Evolutionary conservation across 1,140 invertebrate genomes (phyloP), one percentile per base, ranked within the genome.

Genomic region (Riptortus pedestris): DNA sequence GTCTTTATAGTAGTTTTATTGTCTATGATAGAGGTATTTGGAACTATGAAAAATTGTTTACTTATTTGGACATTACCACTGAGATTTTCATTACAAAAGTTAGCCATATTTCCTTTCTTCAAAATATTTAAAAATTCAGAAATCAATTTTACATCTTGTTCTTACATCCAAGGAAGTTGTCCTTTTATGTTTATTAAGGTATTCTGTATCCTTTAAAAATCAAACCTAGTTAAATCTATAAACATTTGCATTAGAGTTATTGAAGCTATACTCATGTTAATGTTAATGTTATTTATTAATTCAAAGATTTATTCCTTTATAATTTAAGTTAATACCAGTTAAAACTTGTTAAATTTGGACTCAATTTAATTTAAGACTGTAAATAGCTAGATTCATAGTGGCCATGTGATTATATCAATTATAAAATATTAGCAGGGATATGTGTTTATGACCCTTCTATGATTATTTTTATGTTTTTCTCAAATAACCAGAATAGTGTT

Each of bases 281-380:
- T 7, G 5, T 38, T 5, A 7, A 7, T 38, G 31, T 38, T 38
- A 7, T 5, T 38, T 38, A 7, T 38, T 7, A 7, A 38, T 38
- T 7, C 5, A 38, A 7, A 7, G 5, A 38, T 38, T 38, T 14
- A 38, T 38, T 38, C 14, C 14, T 7, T 38, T 38, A 14, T 38
- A 7, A 38, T 5, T 38, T 7, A 38, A 7, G 14, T 7, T 38
- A 7, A 7, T 38, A 38, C 31, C 31, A 38, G 31, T 7, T 7
- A 38, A 38, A 38, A 38, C 5, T 38, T 38, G 31, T 38, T 38
- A 38, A 7, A 38, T 38, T 38, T 38, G 18, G 24, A 55, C 24
- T 55, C 51, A 55, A 55, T 24, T 55, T 55, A 24, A 27, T 55
- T 55, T 55, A 55, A 55, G 51, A 55, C 51, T 55, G 51, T 55